Evolutionary conservation across 2,888 invertebrate species (phyloP), one percentile per base, ranked within the genome.

Genomic region (Euplexia lucipara): DNA sequence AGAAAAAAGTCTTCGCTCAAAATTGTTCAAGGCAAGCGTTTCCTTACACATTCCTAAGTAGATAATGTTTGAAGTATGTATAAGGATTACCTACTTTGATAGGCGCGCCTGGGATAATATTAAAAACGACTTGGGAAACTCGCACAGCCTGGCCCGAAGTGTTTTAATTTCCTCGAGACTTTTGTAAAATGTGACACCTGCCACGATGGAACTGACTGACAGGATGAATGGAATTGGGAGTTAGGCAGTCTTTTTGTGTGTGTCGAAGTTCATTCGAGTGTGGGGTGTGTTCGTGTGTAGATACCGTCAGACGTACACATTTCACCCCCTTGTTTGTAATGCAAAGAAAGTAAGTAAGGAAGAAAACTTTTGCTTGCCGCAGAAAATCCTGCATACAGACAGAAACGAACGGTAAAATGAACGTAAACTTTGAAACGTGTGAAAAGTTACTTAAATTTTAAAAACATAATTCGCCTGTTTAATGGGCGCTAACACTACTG

Each of bases 121-220:
- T 81, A 72, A 81, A 80, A 80, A 64, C 56, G 78, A 66, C 74
- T 80, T 77, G 44, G 18, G 45, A 48, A 70, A 72, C 74, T 72
- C 51, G 54, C 78, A n/a, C 78, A 69, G 49, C 61, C 54, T 73
- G 63, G 63, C 34, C 14, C 48, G 34, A 68, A 81, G 78, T 66
- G 65, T 72, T 80, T 72, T 78, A 81, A 78, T 81, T 81, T 78
- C 69, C 74, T 76, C 54, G 52, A 54, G 54, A 18, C 41, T 60
- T 65, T 77, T 57, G 57, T n/a, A 63, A 65, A 63, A 63, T 63
- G 60, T 72, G 69, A 77, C 81, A 78, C 63, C 78, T 77, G 78
- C 34, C 64, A 44, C 22, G 5, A n/a, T 42, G 44, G 41, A 26
- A 53, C 30, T 59, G 75, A 70, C 18, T 52, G 59, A 56, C 77